Percentiles rank a stretch among this genome's conserved stretches.
phyloP scores from a whole-genome alignment of 2,113 vertebrate species.

The Varanus komodoensis region DNA sequence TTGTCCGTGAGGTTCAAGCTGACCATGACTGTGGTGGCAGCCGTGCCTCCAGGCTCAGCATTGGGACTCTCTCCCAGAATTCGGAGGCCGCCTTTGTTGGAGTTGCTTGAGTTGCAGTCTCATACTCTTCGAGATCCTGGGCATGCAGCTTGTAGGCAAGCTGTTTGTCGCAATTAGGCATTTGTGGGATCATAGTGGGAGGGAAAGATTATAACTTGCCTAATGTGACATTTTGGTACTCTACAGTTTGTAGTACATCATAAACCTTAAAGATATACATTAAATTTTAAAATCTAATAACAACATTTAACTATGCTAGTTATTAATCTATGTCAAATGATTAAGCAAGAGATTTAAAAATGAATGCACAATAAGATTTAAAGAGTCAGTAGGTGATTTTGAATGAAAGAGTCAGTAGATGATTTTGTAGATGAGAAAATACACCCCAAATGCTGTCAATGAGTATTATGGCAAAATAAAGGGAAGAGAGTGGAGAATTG shows the following conservation, averaged over 20 bases:
- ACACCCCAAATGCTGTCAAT: neutral
- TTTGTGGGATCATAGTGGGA: neutral
- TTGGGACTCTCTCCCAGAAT: constrained; percentile 41
- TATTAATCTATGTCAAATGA: constrained; percentile 10
- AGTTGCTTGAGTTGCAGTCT: constrained; percentile 14
- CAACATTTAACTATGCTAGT: neutral
- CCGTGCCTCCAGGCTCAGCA: neutral
- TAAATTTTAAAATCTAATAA: constrained; percentile 35
- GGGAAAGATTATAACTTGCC: neutral
- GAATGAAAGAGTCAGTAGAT: neutral
- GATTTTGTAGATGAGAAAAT: neutral
- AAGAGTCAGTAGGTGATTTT: neutral
- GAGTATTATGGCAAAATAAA: neutral
- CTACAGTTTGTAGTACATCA: neutral
- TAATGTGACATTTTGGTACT: neutral
- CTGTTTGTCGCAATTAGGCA: too few species aligned
- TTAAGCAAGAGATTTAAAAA: constrained; percentile 30
- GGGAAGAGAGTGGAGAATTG: neutral
- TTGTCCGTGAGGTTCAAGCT: constrained; percentile 1
- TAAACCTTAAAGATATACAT: constrained; percentile 2
- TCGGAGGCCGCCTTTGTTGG: constrained; percentile 47
- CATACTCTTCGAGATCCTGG: too few species aligned
- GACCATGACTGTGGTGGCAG: neutral
- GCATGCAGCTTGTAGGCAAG: too few species aligned
- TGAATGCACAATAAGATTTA: constrained; percentile 8